Evolutionary conservation across 2,888 invertebrate species (phyloP).

Genomic region (Phorcus lineatus): DNA sequence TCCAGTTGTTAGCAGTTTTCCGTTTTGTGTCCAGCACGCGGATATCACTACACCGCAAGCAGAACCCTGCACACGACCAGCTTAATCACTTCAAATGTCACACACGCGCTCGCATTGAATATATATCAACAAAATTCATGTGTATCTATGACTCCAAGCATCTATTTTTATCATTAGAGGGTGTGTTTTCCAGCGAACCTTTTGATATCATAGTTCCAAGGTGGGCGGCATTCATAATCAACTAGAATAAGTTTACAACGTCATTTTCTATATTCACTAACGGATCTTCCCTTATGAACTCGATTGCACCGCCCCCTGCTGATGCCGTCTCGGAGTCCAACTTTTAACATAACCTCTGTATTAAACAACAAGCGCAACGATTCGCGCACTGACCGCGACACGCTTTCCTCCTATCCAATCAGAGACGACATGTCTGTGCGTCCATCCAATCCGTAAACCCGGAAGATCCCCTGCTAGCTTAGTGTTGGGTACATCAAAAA

Average conservation of each 20-base stretch:
- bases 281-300: constrained; percentile 10
- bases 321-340: not conserved
- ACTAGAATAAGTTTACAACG: not conserved
- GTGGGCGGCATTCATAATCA: not conserved
- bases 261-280: not conserved
- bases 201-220: not conserved
- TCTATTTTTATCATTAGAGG: constrained; percentile 1
- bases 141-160: not conserved
- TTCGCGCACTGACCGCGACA: not conserved
- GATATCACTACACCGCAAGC: not conserved
- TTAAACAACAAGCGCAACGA: not conserved
- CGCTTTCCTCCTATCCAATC: constrained; percentile 1
- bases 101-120: not conserved
- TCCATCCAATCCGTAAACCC: constrained; percentile 14
- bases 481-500: constrained; percentile 9
- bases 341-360: not conserved
- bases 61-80: not conserved
- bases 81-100: constrained; percentile 2
- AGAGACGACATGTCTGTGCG: not conserved
- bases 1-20: not conserved
- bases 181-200: not conserved
- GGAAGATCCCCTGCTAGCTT: constrained; percentile 1
- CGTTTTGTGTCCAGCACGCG: not conserved
- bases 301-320: not conserved
- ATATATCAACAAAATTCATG: not conserved